Conservation (phyloP, 2,113 vertebrate genomes). For the Lasiurus borealis region DNA sequence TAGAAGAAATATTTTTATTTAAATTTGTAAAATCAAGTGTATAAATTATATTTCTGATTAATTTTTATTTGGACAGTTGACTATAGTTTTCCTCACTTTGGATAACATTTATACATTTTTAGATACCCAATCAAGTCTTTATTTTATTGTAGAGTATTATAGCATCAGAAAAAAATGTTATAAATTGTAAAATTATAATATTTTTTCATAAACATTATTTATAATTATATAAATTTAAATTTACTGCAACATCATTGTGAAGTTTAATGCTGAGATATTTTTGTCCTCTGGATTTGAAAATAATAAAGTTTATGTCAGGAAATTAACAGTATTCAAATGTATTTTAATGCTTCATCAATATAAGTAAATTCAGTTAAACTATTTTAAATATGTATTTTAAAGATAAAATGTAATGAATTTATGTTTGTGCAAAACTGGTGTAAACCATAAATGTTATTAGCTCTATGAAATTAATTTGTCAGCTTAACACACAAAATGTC, state of each 20-base stretch:
- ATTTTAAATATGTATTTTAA: slow-evolving; percentile 60
- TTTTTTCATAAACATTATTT: slow-evolving; percentile 5
- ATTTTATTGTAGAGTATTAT: not conserved
- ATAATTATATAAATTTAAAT: slow-evolving; percentile 32
- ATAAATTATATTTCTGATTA: slow-evolving; percentile 24
- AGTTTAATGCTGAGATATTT: slow-evolving; percentile 43
- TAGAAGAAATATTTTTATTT: slow-evolving; percentile 54
- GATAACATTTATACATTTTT: not conserved
- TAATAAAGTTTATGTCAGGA: not conserved
- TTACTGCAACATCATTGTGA: not conserved
- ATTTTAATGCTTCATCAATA: slow-evolving; percentile 29
- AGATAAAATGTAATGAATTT: slow-evolving; percentile 6
- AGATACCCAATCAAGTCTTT: not conserved
- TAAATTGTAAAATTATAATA: not conserved
- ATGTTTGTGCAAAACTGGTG: not conserved
- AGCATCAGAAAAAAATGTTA: not conserved
- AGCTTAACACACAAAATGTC: not conserved
- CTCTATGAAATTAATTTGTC: not conserved
- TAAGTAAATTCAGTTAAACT: not conserved
- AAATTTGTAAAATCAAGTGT: slow-evolving; percentile 56
- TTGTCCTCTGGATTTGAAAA: slow-evolving; percentile 41
- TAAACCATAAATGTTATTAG: not conserved
- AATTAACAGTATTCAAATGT: not conserved
- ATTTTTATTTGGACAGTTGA: not conserved
- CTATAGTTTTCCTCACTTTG: not conserved